Evolutionary conservation across 30 jellyfish, hydroid and myxozoan genomes (phyloP).

Genomic region (Sanderia malayensis): DNA sequence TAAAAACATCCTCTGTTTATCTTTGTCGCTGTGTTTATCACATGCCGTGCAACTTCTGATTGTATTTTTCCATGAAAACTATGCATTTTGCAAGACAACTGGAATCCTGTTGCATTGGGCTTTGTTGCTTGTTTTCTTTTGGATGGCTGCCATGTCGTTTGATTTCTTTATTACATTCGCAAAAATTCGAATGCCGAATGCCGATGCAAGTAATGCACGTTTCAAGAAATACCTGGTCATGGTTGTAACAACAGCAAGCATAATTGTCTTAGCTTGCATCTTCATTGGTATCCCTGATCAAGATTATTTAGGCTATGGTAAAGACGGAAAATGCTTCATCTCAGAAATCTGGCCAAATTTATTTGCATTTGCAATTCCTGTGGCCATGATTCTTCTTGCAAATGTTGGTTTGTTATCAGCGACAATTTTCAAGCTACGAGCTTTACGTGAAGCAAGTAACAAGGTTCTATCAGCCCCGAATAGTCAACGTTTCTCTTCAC

Average conservation of each 20-base stretch:
- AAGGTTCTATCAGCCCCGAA: neutral
- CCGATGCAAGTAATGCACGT: neutral
- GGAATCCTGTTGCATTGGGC: constrained; percentile 12
- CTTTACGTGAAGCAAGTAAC: neutral
- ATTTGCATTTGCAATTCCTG: neutral
- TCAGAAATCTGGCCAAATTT: neutral
- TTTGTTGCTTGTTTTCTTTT: neutral
- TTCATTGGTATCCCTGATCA: constrained; percentile 18
- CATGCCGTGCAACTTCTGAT: neutral
- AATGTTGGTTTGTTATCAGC: neutral
- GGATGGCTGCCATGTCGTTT: constrained; percentile 3
- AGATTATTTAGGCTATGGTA: constrained; percentile 16
- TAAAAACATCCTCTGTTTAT: neutral
- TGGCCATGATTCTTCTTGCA: neutral
- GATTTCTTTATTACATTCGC: constrained; percentile 6
- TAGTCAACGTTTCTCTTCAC: constrained; percentile 4
- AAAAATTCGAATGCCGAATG: neutral
- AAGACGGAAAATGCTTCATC: neutral
- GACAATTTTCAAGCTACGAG: neutral
- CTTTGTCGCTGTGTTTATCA: neutral
- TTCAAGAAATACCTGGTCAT: neutral
- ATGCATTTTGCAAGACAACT: neutral
- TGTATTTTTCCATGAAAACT: no score
- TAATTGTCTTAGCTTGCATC: constrained; percentile 19
- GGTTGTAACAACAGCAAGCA: neutral